Conservation (phyloP, 2,113 vertebrate species). For the Pseudorasbora parva region DNA sequence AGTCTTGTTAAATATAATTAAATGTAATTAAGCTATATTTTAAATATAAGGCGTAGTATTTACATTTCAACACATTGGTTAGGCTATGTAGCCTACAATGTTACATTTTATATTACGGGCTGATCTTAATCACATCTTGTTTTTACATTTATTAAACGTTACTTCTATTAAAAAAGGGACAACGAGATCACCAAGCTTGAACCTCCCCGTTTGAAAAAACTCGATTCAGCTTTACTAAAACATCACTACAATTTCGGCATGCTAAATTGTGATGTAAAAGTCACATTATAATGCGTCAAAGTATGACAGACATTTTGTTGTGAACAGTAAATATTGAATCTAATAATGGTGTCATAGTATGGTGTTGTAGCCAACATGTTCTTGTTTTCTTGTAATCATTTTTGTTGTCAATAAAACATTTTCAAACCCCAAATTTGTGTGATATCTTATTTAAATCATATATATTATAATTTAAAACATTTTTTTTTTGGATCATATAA, state of each 20-base stretch:
- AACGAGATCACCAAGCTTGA: neutral
- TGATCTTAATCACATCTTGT: neutral
- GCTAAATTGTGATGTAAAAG: neutral
- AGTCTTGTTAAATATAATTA: neutral
- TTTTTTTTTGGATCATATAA: neutral
- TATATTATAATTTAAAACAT: neutral
- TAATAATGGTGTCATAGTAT: neutral
- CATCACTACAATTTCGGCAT: neutral
- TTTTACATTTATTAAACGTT: neutral
- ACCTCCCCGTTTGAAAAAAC: neutral
- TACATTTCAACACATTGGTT: neutral
- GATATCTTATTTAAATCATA: neutral
- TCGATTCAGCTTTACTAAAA: neutral
- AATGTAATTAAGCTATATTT: neutral
- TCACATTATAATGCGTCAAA: neutral
- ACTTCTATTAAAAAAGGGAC: neutral
- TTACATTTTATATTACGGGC: neutral
- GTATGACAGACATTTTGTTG: neutral
- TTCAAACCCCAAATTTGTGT: neutral
- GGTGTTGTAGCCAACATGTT: neutral
- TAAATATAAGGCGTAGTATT: neutral
- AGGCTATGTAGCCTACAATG: no score
- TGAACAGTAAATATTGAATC: neutral
- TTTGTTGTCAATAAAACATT: slow-evolving; percentile 21
- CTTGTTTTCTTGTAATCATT: neutral